Percentiles rank a stretch among this genome's conserved stretches.
Conservation (phyloP, 2,888 invertebrate species). For the Drosophila hamatofila region DNA sequence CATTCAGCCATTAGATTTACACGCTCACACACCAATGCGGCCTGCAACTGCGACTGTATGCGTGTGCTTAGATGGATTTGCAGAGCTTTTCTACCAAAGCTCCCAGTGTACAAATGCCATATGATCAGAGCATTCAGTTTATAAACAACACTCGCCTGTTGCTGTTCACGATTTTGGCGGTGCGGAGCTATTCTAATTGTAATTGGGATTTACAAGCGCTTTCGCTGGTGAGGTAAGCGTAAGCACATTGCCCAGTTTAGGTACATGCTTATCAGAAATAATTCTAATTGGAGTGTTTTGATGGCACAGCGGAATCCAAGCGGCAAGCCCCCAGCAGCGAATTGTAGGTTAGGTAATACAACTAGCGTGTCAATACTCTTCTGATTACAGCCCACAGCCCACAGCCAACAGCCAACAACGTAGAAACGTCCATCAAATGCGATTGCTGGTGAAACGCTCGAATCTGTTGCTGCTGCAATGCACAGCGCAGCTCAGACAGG, state of each 20-base stretch:
- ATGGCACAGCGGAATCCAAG: conserved; percentile 41
- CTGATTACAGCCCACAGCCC: conserved; percentile 15
- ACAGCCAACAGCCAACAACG: conserved; percentile 2
- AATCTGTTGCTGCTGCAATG: conserved; percentile 46
- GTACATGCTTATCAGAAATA: conserved; percentile 60
- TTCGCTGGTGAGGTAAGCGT: conserved; percentile 43
- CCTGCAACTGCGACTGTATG: background rate
- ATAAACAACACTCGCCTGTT: conserved; percentile 68
- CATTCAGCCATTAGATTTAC: conserved; percentile 5
- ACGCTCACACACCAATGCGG: background rate
- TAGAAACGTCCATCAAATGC: conserved; percentile 45
- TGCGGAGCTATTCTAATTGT: background rate
- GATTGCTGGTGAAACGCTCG: conserved; percentile 56
- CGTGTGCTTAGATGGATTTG: background rate
- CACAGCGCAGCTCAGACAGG: conserved; percentile 33
- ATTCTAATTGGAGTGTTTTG: conserved; percentile 49
- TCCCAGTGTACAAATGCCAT: conserved; percentile 38
- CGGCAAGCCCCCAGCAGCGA: conserved; percentile 32
- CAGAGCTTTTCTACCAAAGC: conserved; percentile 58
- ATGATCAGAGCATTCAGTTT: conserved; percentile 64
- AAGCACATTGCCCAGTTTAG: conserved; percentile 31
- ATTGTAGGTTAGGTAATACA: conserved; percentile 54
- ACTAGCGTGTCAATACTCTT: conserved; percentile 25
- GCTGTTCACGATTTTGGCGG: conserved; percentile 19
- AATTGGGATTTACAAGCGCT: conserved; percentile 13